These are phyloP conservation scores for Pristis pectinata DNA, from an alignment of 2,797 vertebrate genomes.

Conservation along the genomic window DNA sequence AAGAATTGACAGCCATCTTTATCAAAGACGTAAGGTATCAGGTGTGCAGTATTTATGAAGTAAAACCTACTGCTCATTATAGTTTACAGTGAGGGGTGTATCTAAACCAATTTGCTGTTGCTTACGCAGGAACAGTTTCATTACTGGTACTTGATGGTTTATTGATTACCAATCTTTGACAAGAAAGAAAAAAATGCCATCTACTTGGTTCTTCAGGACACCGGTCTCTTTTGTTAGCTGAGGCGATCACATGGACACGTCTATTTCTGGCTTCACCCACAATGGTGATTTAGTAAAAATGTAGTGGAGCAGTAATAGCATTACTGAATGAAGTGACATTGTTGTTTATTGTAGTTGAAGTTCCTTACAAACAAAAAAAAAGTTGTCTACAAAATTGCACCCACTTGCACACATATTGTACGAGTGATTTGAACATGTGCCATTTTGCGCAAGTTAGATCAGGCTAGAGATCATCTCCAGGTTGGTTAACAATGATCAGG, in stretches of 20 bases:
- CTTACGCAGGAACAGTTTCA: neutral
- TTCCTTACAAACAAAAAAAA: no score
- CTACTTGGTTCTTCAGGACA: neutral
- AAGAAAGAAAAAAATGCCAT: neutral
- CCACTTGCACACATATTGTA: no score
- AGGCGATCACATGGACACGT: neutral
- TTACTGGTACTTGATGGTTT: neutral
- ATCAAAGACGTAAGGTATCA: neutral
- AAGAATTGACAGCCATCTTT: neutral
- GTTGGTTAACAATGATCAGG: no score
- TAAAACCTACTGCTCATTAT: neutral
- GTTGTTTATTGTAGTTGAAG: no score
- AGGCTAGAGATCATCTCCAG: no score
- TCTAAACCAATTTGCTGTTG: neutral
- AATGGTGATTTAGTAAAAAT: neutral
- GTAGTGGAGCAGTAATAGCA: neutral
- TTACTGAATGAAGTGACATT: neutral
- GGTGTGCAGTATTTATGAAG: neutral
- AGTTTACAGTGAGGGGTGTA: neutral
- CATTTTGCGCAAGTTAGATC: no score
- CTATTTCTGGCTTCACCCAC: neutral
- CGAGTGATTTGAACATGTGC: no score
- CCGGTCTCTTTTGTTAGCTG: neutral
- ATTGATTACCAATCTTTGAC: slow-evolving; percentile 7
- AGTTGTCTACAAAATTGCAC: no score